Evolutionary conservation across 23 tunicate species (phyloP).

Genomic region (Botrylloides violaceus): DNA sequence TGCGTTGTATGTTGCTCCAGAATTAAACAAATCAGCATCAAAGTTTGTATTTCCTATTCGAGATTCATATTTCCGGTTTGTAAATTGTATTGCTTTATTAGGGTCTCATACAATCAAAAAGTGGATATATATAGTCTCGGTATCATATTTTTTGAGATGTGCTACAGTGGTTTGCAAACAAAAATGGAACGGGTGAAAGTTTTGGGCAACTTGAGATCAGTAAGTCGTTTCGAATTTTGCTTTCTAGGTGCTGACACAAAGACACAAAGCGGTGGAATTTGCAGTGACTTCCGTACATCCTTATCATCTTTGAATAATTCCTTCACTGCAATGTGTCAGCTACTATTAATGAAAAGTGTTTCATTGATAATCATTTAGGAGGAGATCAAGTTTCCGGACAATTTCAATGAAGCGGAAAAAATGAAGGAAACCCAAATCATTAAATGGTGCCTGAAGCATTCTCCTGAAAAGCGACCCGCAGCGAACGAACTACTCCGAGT

Average conservation of each 20-base stretch:
- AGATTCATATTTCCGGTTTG: no score
- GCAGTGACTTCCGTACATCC: no score
- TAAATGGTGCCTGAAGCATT: slow-evolving; percentile 79
- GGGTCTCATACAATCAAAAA: slow-evolving; percentile 68
- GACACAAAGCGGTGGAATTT: no score
- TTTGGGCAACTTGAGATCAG: slow-evolving; percentile 51
- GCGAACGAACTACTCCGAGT: slow-evolving; percentile 73
- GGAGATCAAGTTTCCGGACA: slow-evolving; percentile 50
- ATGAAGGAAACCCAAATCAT: slow-evolving; percentile 49
- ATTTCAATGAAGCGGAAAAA: slow-evolving; percentile 47
- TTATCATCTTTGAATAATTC: no score
- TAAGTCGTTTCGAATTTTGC: slow-evolving; percentile 4
- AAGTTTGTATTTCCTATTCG: not conserved
- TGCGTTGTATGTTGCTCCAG: slow-evolving; percentile 76
- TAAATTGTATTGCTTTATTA: no score
- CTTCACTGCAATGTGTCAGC: no score
- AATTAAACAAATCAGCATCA: slow-evolving; percentile 14
- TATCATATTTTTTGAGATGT: slow-evolving; percentile 90
- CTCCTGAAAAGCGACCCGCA: slow-evolving; percentile 62
- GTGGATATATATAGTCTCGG: slow-evolving; percentile 94
- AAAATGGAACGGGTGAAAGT: slow-evolving; percentile 83
- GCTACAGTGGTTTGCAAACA: slow-evolving; percentile 44
- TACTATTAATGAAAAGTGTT: no score
- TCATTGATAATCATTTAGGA: slow-evolving; percentile 26
- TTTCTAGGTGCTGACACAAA: no score